Evolutionary conservation across 2,888 invertebrate genomes (phyloP).

Genomic region (Aphrophora alni): DNA sequence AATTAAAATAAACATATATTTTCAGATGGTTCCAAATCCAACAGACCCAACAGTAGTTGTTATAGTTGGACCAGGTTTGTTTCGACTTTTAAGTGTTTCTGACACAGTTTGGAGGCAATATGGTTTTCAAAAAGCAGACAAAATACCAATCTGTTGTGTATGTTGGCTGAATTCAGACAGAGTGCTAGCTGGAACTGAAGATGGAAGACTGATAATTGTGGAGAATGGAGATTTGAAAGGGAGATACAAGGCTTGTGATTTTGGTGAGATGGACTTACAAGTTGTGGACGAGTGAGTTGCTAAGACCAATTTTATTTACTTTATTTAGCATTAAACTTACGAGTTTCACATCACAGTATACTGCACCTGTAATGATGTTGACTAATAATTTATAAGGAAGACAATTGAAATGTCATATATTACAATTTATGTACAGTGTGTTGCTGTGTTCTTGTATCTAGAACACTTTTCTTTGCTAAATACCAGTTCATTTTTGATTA

Average conservation of each 20-base stretch:
- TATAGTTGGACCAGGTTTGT: conserved; percentile 68
- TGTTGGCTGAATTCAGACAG: conserved; percentile 86
- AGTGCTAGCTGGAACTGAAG: conserved; percentile 76
- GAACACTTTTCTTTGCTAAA: too few relatives aligned
- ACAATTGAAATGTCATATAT: too few relatives aligned
- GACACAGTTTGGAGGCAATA: conserved; percentile 83
- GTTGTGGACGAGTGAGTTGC: conserved; percentile 63
- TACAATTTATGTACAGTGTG: too few relatives aligned
- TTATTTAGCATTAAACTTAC: too few relatives aligned
- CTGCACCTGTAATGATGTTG: too few relatives aligned
- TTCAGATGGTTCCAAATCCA: conserved; percentile 78
- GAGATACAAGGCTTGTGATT: conserved; percentile 67
- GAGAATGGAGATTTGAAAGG: conserved; percentile 85
- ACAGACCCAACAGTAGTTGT: conserved; percentile 76
- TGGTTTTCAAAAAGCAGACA: conserved; percentile 83
- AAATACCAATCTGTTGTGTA: conserved; percentile 74
- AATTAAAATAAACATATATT: too few relatives aligned
- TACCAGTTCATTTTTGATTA: too few relatives aligned
- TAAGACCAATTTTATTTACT: too few relatives aligned
- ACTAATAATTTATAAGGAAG: too few relatives aligned
- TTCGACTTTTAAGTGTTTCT: conserved; percentile 76
- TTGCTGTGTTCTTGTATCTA: too few relatives aligned
- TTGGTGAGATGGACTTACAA: conserved; percentile 67
- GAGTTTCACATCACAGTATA: too few relatives aligned
- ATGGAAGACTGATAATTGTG: conserved; percentile 77